These are phyloP conservation scores for Gambusia affinis DNA, from an alignment of 2,113 vertebrate genomes.

Conservation along the genomic window DNA sequence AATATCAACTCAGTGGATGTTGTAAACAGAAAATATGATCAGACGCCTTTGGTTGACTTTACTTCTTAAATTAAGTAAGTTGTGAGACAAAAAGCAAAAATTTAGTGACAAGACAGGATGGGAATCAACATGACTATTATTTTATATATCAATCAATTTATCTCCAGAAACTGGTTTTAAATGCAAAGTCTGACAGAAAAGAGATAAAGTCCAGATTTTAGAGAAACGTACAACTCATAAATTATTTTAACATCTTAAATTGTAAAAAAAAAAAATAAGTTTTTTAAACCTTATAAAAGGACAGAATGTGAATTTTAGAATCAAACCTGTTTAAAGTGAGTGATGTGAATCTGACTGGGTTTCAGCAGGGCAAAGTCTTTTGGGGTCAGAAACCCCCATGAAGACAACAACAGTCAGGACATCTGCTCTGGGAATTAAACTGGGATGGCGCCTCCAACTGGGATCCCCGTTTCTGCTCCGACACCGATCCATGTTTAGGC, in stretches of 20 bases:
- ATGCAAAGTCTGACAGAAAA: too few species aligned
- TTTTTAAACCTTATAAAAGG: too few species aligned
- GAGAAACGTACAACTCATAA: too few species aligned
- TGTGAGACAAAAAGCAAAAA: background rate
- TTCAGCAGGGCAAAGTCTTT: constrained; percentile 36
- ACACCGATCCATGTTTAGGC: background rate
- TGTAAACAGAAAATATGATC: too few species aligned
- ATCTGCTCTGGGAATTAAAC: constrained; percentile 63
- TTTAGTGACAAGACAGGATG: background rate
- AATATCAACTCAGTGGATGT: too few species aligned
- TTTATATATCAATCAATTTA: background rate
- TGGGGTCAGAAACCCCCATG: constrained; percentile 59
- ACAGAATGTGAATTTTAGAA: background rate
- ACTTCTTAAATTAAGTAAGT: background rate
- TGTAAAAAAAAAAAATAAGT: too few species aligned
- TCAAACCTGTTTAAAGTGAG: background rate
- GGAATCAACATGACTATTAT: background rate
- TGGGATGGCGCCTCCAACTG: constrained; percentile 46
- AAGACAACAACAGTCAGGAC: constrained; percentile 65
- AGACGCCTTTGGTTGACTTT: too few species aligned
- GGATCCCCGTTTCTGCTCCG: constrained; percentile 32
- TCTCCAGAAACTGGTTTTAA: too few species aligned
- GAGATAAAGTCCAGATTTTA: too few species aligned
- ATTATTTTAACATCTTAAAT: too few species aligned
- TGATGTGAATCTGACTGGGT: constrained; percentile 16